Evolutionary conservation across 2,113 vertebrate species (phyloP), one percentile per base, ranked within the genome.

Genomic region (Oriolus oriolus): DNA sequence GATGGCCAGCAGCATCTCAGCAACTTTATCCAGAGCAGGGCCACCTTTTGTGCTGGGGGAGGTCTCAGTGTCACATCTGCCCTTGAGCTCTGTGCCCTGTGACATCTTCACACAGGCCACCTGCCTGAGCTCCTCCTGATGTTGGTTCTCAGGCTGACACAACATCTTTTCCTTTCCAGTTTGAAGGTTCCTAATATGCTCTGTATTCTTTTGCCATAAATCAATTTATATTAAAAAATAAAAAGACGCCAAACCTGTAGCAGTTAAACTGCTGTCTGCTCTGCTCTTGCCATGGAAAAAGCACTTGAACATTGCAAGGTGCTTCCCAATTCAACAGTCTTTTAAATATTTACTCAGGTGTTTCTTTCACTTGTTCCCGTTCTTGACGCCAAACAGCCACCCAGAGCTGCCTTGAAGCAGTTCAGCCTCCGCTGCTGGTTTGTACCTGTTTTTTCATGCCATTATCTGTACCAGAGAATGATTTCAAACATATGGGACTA

Each of bases 401-500:
- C 17, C 9, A 47, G 52, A 37, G 39, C 35, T 60, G 33, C 50
- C 39, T 49, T 56, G 56, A 44, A 91, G 64, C 64, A 74, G 47
- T 33, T 88, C 71, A 80, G 17, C 16, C 44, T 27, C 41, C 28
- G 11, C 14, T 68, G 49, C 64, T 90, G 30, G 4, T 71, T 95
- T 71, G 60, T 71, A 82, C 61, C 80, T 88, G 44, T 57, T 42
- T 94, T 81, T 64, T 60, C 27, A 15, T 52, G 35, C 20, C 52
- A 61, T 88, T 92, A 66, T 63, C 79, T 81, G 44, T 16, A 61
- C 63, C 54, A 87, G 39, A 73, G 50, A 63, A 56, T 49, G n/a
- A 75, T 78, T 86, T 93, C 66, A 68, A 92, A 33, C 85, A 80
- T 27, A 81, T 82, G 88, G 75, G 89, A 89, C 57, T 71, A 49